These are phyloP conservation scores for Cossypha caffra DNA, from an alignment of 2,797 vertebrate species.

Conservation along the genomic window DNA sequence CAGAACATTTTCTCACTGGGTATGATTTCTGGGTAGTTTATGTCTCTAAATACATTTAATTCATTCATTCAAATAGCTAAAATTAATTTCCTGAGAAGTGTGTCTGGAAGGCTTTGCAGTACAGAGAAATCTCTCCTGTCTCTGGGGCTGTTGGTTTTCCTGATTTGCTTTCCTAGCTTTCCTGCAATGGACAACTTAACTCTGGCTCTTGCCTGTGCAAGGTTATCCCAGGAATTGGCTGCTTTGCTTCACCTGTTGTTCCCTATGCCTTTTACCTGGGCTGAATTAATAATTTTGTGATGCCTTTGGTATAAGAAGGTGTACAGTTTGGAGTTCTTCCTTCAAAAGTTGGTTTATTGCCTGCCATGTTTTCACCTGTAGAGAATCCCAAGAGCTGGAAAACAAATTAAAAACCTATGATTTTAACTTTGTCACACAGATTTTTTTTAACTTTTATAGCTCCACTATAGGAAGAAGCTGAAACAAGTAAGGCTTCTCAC, in stretches of 20 bases:
- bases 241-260: not conserved
- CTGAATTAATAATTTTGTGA: not conserved
- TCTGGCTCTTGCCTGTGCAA: not conserved
- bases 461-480: not conserved
- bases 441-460: not conserved
- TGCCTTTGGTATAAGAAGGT: not conserved
- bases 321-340: not conserved
- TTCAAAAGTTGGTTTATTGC: not conserved
- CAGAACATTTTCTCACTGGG: not conserved
- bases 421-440: not conserved
- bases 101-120: not conserved
- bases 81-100: not conserved
- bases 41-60: not conserved
- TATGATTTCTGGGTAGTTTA: not conserved
- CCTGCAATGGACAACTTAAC: not conserved
- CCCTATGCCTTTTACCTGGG: not conserved
- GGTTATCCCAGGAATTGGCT: not conserved
- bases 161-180: not conserved
- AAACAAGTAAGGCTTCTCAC: not conserved
- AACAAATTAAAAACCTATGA: not conserved
- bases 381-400: not conserved
- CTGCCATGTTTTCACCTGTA: not conserved
- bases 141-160: not conserved
- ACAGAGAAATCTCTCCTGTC: not conserved
- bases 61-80: not conserved